Conservation (phyloP, 2,797 vertebrate genomes). For the Sebastes nivosus region DNA sequence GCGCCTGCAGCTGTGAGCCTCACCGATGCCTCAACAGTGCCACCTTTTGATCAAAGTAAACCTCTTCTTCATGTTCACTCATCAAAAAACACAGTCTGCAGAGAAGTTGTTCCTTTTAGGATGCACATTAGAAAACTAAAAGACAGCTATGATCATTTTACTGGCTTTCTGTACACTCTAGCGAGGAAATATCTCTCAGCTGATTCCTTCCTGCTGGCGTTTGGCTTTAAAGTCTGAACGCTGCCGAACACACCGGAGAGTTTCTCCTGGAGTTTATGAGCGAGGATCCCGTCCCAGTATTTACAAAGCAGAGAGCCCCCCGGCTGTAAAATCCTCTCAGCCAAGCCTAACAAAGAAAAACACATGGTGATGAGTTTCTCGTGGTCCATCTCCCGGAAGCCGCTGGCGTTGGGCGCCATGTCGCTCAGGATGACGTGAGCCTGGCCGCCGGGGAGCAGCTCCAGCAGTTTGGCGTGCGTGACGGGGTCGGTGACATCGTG, state of each 20-base stretch:
- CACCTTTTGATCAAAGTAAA: conserved; percentile 73
- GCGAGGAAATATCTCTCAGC: conserved; percentile 90
- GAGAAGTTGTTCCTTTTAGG: neutral
- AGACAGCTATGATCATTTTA: conserved; percentile 7
- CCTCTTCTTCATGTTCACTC: neutral
- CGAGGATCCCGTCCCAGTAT: conserved; percentile 90
- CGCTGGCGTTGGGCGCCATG: conserved; percentile 94
- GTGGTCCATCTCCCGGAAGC: conserved; percentile 91
- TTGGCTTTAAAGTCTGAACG: conserved; percentile 87
- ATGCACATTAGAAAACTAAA: neutral
- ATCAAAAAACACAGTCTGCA: neutral
- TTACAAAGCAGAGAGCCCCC: conserved; percentile 91
- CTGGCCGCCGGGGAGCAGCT: conserved; percentile 83
- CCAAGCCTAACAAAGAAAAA: conserved; percentile 83
- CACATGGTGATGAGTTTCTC: conserved; percentile 87
- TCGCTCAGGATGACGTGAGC: conserved; percentile 93
- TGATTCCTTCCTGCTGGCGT: conserved; percentile 92
- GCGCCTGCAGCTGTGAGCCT: conserved; percentile 28
- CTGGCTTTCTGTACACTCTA: conserved; percentile 76
- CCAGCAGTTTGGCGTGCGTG: conserved; percentile 77
- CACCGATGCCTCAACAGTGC: conserved; percentile 79
- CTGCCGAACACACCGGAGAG: conserved; percentile 82
- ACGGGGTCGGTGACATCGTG: conserved; percentile 82
- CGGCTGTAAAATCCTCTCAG: conserved; percentile 78
- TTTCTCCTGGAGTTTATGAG: conserved; percentile 79